These are phyloP conservation scores for Phylloscopus trochiloides DNA, from an alignment of 2,113 vertebrate species.

Conservation along the genomic window DNA sequence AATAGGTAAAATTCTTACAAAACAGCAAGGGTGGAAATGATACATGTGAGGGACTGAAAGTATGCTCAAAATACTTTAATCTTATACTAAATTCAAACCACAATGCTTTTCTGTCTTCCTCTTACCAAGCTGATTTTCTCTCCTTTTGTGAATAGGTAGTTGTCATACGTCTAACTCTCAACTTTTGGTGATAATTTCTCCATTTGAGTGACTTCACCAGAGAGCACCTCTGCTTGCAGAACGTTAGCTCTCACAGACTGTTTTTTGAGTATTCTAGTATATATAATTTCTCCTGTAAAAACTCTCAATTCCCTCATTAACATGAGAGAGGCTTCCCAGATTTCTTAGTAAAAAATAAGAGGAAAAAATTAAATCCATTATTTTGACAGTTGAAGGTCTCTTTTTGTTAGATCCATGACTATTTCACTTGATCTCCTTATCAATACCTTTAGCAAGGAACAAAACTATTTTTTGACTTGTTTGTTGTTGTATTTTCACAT, in stretches of 20 bases:
- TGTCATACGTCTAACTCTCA: background rate
- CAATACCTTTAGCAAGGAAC: background rate
- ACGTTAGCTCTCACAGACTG: background rate
- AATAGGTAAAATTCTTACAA: background rate
- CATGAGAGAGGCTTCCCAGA: rapidly evolving
- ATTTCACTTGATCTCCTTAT: background rate
- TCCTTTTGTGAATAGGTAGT: background rate
- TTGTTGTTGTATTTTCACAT: background rate
- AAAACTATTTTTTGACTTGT: background rate
- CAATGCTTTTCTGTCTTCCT: background rate
- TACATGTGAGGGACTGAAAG: background rate
- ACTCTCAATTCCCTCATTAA: background rate
- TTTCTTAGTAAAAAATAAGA: background rate
- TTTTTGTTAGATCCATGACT: background rate
- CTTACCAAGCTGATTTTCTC: background rate
- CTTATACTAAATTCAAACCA: background rate
- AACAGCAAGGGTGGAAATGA: background rate
- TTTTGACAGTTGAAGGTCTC: background rate
- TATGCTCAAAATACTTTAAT: background rate
- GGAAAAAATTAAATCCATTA: background rate
- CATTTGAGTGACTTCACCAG: background rate
- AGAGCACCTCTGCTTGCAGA: background rate
- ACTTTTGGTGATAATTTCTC: background rate
- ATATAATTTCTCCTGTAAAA: background rate
- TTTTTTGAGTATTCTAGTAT: background rate